phyloP scores from a whole-genome alignment of 2,888 invertebrate genomes.

The Patella ulyssiponensis region DNA sequence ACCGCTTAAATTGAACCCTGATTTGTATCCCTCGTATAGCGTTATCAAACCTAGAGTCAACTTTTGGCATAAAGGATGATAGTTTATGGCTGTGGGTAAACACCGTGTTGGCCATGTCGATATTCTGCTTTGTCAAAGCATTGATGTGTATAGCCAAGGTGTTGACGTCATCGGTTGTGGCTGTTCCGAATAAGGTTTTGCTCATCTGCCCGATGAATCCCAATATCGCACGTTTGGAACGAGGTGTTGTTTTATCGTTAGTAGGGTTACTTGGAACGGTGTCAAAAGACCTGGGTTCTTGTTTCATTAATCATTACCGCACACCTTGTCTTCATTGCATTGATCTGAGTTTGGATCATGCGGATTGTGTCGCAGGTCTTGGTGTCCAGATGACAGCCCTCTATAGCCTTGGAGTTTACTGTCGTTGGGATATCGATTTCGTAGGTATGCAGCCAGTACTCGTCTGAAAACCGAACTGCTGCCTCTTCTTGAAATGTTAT shows the following conservation, averaged over 20 bases:
- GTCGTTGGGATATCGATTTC: background rate
- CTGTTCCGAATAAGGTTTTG: constrained; percentile 5
- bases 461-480: background rate
- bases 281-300: too few species aligned
- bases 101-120: background rate
- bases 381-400: too few species aligned
- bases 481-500: background rate
- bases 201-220: background rate
- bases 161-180: background rate
- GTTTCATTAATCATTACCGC: too few species aligned
- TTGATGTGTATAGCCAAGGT: background rate
- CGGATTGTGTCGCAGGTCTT: too few species aligned
- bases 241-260: too few species aligned
- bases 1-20: too few species aligned
- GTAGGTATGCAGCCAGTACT: background rate
- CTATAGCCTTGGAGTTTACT: too few species aligned
- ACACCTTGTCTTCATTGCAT: too few species aligned
- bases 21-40: background rate
- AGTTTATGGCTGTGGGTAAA: background rate
- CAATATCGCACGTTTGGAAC: background rate
- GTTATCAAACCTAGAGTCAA: background rate
- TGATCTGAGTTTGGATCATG: too few species aligned
- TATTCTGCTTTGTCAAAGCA: constrained; percentile 2
- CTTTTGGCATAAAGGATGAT: background rate
- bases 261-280: too few species aligned